A percentile compares a stretch with the other conserved stretches of the same genome.
Conservation (phyloP, 2,888 invertebrate genomes). For the Bombylius discolor region DNA sequence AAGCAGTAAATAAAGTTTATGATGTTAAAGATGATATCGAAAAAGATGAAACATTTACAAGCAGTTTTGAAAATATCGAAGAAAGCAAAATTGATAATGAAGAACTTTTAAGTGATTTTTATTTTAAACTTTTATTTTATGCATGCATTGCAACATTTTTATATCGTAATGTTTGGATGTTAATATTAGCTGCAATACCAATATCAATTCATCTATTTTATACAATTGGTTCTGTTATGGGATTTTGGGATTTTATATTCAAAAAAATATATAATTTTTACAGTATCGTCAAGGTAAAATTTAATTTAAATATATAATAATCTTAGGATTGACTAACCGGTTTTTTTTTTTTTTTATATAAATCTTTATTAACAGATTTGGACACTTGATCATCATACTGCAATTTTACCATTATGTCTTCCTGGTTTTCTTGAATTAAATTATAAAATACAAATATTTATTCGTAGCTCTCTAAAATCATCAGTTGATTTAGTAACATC, state of each 20-base stretch:
- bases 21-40: slow-evolving; percentile 19
- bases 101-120: slow-evolving; percentile 47
- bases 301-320: neutral
- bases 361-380: slow-evolving; percentile 35
- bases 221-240: slow-evolving; percentile 25
- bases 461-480: slow-evolving; percentile 52
- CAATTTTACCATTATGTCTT: slow-evolving; percentile 62
- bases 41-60: slow-evolving; percentile 19
- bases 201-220: slow-evolving; percentile 36
- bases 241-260: slow-evolving; percentile 26
- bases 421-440: slow-evolving; percentile 61
- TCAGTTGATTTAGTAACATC: slow-evolving; percentile 79
- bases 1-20: slow-evolving; percentile 29
- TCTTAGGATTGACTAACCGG: neutral
- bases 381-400: slow-evolving; percentile 42
- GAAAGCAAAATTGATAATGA: slow-evolving; percentile 23
- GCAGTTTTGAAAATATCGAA: neutral
- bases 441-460: slow-evolving; percentile 46
- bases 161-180: slow-evolving; percentile 75
- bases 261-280: slow-evolving; percentile 22
- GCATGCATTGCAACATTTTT: slow-evolving; percentile 70
- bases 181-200: slow-evolving; percentile 65
- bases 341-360: neutral
- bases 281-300: slow-evolving; percentile 3
- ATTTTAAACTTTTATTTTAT: slow-evolving; percentile 66